Conservation (phyloP, 53 echinoderm and acorn worm species). For the Crossaster papposus region DNA sequence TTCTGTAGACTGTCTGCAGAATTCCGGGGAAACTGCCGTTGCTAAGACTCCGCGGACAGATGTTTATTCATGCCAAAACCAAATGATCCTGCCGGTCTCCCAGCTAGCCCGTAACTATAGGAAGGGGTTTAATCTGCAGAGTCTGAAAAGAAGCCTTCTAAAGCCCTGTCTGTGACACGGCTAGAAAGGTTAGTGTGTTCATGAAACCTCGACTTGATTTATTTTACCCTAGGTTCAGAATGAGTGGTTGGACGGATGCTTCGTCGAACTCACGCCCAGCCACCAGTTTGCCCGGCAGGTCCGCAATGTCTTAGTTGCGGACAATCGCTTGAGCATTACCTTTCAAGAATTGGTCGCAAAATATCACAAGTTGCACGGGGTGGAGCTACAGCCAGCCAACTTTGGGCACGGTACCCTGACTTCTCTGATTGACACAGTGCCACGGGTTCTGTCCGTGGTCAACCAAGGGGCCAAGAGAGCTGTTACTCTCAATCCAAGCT, state of each 20-base stretch:
- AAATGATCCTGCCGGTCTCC: no score
- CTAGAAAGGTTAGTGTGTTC: neutral
- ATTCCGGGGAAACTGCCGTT: no score
- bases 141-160: no score
- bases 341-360: constrained; percentile 75
- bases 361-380: constrained; percentile 61
- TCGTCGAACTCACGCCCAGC: constrained; percentile 77
- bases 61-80: no score
- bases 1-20: no score
- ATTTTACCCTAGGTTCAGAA: constrained; percentile 74
- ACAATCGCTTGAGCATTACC: constrained; percentile 68
- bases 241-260: constrained; percentile 85
- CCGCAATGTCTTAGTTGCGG: constrained; percentile 69
- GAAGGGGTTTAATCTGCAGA: no score
- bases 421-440: constrained; percentile 79
- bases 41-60: no score
- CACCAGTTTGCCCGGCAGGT: constrained; percentile 94
- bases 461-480: constrained; percentile 79
- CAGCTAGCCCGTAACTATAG: no score
- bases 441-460: constrained; percentile 80
- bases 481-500: constrained; percentile 84
- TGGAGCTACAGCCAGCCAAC: constrained; percentile 70
- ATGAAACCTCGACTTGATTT: neutral
- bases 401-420: constrained; percentile 80
- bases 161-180: no score